Evolutionary conservation across 2,113 vertebrate species (phyloP), one percentile per base, ranked within the genome.

Genomic region (Sturnira hondurensis): DNA sequence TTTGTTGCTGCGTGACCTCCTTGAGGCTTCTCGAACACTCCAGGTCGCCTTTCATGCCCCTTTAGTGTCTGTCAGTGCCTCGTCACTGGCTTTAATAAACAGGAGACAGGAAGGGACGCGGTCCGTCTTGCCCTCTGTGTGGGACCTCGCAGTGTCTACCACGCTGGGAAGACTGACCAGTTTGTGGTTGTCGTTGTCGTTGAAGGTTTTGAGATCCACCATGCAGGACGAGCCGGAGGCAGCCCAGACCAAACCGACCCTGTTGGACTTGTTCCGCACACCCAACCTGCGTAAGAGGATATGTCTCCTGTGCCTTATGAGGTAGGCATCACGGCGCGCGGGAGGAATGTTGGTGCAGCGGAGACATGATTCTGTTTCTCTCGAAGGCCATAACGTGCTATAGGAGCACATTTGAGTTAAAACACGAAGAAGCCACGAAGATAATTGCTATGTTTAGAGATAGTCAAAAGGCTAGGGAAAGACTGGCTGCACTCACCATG

Each of bases 181-280:
- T 47, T n/a, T 56, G 73, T 56, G 17, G 5, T 24, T 24, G 56
- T n/a, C 91, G 14, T 73, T 89, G 70, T 47, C 33, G 15, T 84
- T 95, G 36, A 68, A 97, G 96, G 81, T 67, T 43, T 47, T 97
- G 56, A 95, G 38, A 41, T 73, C 71, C 0, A 17, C 63, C 76
- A n/a, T 94, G 91, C 74, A 84, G 28, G 89, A 97, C 0, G 93
- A 97, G n/a, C 76, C 90, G 63, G 41, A 83, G 70, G 76, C 68
- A 7, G 56, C 74, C 68, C 36, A 94, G 76, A 81, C 1, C 28
- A 78, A 14, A 28, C 1, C 56, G 24, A 71, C 80, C 7, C 1
- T 58, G 6, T 15, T 22, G 36, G 96, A 94, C 50, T 19, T 95
- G 85, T 67, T 97, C 54, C 28, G 33, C 7, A 63, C 12, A 2